Evolutionary conservation across 2,888 invertebrate genomes (phyloP), one percentile per base, ranked within the genome.

Genomic region (Sphaerophoria taeniata): DNA sequence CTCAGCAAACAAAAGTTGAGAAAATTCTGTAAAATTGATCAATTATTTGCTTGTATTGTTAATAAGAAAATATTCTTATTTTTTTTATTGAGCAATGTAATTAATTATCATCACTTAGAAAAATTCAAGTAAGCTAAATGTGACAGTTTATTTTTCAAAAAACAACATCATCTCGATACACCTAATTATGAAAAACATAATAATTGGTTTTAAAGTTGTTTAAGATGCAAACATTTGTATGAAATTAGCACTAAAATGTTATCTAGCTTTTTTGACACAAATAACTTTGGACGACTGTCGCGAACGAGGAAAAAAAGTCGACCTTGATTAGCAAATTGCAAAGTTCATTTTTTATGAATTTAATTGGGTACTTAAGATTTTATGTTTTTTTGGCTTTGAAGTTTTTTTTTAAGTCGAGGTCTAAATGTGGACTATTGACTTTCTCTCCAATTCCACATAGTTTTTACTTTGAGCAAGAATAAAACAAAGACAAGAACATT

Each of bases 191-290:
- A 61, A 61, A 74, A 49, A 61, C 55, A 69, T 73, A 58, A 60
- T 67, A 67, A 72, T 67, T 72, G 67, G 60, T 3, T 67, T 53
- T 78, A 72, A 78, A 67, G 51, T 53, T 36, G 72, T 53, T 79
- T 65, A 34, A 67, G 67, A 67, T 67, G 58, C 11, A 45, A 51
- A 34, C 53, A 58, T 39, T 73, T 16, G 60, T 39, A 16, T 53
- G 36, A 73, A 79, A 79, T 79, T 79, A 78, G 65, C 78, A 78
- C 58, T 60, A 12, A 24, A 65, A 47, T 67, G 67, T 60, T 67
- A 78, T 2, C 55, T 7, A 71, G 14, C 12, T 60, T 9, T 43
- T n/a, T 16, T 69, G 63, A n/a, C 36, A 55, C 31, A 61, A 24
- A 39, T 2, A 24, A 14, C 34, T 39, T 70, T 58, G 58, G 58